Conservation (phyloP, 2,888 invertebrate species). For the Eupithecia subumbrata region DNA sequence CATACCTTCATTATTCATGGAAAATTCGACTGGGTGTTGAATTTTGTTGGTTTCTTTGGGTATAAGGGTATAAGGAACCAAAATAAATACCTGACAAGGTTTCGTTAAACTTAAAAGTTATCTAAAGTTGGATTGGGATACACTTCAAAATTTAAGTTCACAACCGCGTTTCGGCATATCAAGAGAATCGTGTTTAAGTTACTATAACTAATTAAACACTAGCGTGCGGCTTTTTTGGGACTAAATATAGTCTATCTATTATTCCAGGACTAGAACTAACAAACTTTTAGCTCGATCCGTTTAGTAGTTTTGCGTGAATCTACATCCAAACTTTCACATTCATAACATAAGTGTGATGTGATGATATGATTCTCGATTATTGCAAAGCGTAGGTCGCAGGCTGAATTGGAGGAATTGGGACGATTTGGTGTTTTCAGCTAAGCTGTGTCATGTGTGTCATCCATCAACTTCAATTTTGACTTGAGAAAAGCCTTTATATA, state of each 20-base stretch:
- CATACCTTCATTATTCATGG: background rate
- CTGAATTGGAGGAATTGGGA: too few species aligned
- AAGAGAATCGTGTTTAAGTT: background rate
- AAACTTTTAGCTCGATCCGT: background rate
- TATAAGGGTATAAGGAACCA: background rate
- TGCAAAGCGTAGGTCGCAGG: background rate
- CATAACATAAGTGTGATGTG: background rate
- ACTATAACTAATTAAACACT: background rate
- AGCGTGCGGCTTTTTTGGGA: background rate
- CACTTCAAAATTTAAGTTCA: background rate
- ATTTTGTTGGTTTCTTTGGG: background rate
- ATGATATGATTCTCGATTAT: background rate
- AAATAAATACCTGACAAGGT: background rate
- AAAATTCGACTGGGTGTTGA: background rate
- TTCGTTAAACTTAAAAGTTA: background rate
- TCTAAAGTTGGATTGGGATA: background rate
- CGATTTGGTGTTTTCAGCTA: background rate
- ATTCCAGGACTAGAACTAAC: background rate
- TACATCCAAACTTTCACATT: background rate
- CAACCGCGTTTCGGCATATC: background rate
- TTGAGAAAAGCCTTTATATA: background rate
- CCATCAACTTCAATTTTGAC: background rate
- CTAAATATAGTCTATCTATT: background rate
- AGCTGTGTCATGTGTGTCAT: background rate
- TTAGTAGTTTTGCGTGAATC: background rate